Base-by-base conservation (phyloP, 2,113 vertebrate genomes). In the Seriola rivoliana region DNA sequence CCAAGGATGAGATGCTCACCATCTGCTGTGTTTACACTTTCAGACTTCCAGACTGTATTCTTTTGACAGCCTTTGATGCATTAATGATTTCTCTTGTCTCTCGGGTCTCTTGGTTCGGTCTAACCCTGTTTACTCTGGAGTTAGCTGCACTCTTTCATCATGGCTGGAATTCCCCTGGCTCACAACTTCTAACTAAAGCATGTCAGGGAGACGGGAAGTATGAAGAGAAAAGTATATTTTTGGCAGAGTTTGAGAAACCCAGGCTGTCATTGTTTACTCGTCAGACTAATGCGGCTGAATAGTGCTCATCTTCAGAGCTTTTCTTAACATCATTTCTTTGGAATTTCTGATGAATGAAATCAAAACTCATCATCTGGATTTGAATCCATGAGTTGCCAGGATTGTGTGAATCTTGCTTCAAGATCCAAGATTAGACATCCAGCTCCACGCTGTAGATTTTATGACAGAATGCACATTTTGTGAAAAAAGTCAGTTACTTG, bases 31-130 rank as follows among this genome's bases (percentile, higher is more conserved):
- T 91, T 89, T 90, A 87, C 74, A 90, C 87, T 90, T 77, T 80
- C 67, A 86, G 34, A 87, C 88, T 79, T 80, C 82, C 60, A 66
- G 57, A 75, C 73, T 55, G 69, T 89, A 82, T 84, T 88, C 78
- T 86, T 91, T 80, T 83, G 85, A 93, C 88, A 92, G 89, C 38
- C 85, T 92, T 90, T 91, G 89, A 91, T 91, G 89, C 91, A 86
- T 89, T 91, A 78, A 92, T 92, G 88, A 92, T 91, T 85, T 50
- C 78, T 32, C 64, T n/a, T 17, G 60, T 90, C 89, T 88, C 83
- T 70, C 19, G 55, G 72, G 80, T 70, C 74, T 85, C 88, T 80
- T n/a, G 68, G 60, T 85, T 89, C 58, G 29, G 75, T 75, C 80
- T 34, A 40, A 71, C 80, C 73, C 72, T 91, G 91, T 90, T 89